Evolutionary conservation across 2,797 vertebrate genomes (phyloP).

Genomic region (Characodon lateralis): DNA sequence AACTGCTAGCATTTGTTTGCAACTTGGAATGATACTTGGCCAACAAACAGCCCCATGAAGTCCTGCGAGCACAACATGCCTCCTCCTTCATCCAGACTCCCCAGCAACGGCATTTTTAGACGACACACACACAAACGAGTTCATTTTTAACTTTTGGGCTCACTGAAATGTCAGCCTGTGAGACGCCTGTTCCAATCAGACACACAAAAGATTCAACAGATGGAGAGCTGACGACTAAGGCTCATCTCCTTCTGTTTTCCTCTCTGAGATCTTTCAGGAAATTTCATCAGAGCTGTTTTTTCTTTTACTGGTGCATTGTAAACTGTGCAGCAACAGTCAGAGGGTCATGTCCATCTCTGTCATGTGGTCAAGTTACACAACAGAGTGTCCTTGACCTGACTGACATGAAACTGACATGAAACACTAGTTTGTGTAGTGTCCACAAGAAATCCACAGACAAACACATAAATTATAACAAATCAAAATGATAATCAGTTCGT

Average conservation of each 20-base stretch:
- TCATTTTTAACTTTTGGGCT: constrained; percentile 40
- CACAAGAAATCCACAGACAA: not conserved
- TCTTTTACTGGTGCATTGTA: constrained; percentile 9
- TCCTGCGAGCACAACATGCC: constrained; percentile 16
- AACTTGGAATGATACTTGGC: not conserved
- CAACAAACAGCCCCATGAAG: constrained; percentile 14
- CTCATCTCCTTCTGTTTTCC: constrained; percentile 2
- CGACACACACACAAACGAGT: constrained; percentile 40
- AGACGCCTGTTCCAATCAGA: constrained; percentile 29
- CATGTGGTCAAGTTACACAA: constrained; percentile 7
- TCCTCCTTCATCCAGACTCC: constrained; percentile 10
- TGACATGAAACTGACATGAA: constrained; percentile 7
- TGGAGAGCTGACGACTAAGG: constrained; percentile 28
- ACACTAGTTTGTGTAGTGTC: constrained; percentile 24
- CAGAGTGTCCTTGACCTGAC: not conserved
- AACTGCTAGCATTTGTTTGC: not conserved
- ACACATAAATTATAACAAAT: not conserved
- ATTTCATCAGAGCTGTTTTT: constrained; percentile 16
- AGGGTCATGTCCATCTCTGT: not conserved
- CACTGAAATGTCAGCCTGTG: constrained; percentile 53
- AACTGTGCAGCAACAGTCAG: not conserved
- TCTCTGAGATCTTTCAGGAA: constrained; percentile 14
- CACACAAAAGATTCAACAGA: constrained; percentile 44
- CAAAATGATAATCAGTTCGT: not conserved
- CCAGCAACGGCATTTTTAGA: constrained; percentile 10